Conservation (phyloP, 2,797 vertebrate genomes). For the Mormyrops attenuatus region DNA sequence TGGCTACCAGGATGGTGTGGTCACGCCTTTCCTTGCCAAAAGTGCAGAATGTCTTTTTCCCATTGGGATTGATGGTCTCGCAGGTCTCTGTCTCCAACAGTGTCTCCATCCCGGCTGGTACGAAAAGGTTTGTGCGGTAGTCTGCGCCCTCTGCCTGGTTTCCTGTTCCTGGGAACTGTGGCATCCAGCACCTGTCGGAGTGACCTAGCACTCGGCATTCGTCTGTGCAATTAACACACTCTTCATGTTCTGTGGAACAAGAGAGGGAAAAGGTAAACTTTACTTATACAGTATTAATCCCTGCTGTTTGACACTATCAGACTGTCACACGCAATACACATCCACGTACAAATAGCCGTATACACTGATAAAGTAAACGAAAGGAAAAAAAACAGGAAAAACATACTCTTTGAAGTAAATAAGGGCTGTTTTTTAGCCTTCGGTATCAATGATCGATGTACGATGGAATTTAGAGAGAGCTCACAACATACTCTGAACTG, state of each 20-base stretch:
- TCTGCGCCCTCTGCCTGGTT: constrained; percentile 88
- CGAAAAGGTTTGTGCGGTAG: constrained; percentile 71
- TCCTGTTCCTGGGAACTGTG: constrained; percentile 79
- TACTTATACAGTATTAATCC: neutral
- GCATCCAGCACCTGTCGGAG: constrained; percentile 99
- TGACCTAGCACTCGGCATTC: constrained; percentile 98
- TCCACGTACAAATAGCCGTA: constrained; percentile 17
- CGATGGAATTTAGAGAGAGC: constrained; percentile 52
- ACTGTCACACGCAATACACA: neutral
- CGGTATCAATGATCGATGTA: constrained; percentile 64
- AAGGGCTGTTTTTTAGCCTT: constrained; percentile 44
- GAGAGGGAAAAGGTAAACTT: constrained; percentile 23
- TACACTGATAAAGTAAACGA: constrained; percentile 49
- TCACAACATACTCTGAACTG: constrained; percentile 29
- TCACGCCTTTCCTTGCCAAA: constrained; percentile 98
- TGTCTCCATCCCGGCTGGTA: constrained; percentile 79
- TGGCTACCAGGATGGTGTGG: constrained; percentile 98
- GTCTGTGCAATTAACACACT: constrained; percentile 97
- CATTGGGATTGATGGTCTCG: constrained; percentile 90
- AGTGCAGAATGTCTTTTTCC: constrained; percentile 99
- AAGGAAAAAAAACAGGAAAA: constrained; percentile 49
- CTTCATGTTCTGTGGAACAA: constrained; percentile 77
- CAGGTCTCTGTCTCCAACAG: constrained; percentile 94
- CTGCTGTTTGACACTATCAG: neutral
- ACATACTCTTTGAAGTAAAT: constrained; percentile 67